These are phyloP conservation scores for Miltochrista miniata DNA, from an alignment of 2,888 invertebrate species.

Conservation along the genomic window DNA sequence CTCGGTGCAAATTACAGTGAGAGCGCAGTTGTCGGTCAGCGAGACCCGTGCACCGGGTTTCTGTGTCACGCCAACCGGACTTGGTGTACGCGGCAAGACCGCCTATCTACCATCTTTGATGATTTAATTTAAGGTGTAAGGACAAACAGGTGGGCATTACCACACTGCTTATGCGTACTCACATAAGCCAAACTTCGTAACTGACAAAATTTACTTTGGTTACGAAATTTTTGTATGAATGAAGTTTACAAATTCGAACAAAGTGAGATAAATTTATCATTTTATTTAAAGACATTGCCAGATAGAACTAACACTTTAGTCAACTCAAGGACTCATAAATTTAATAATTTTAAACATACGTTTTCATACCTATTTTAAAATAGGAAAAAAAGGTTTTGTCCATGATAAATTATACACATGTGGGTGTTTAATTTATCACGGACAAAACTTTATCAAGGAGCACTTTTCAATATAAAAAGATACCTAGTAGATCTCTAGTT, in stretches of 20 bases:
- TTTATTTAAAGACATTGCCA: too few relatives aligned
- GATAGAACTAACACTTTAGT: too few relatives aligned
- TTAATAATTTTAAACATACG: constrained; percentile 16
- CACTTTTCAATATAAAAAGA: too few relatives aligned
- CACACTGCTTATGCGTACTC: not conserved
- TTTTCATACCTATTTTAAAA: constrained; percentile 19
- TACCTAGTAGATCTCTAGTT: not conserved
- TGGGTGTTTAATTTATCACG: constrained; percentile 1
- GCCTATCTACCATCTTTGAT: constrained; percentile 22
- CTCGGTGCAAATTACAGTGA: constrained; percentile 54
- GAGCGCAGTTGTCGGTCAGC: constrained; percentile 46
- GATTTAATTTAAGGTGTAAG: constrained; percentile 11
- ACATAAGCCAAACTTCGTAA: not conserved
- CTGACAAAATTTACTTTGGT: not conserved
- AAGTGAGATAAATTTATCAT: not conserved
- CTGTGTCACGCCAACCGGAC: constrained; percentile 67
- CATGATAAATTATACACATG: constrained; percentile 13
- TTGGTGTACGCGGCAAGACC: constrained; percentile 23
- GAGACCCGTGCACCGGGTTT: constrained; percentile 60
- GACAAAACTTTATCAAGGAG: too few relatives aligned
- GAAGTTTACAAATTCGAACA: not conserved
- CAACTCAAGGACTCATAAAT: not conserved
- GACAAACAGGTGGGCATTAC: constrained; percentile 10
- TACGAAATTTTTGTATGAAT: not conserved
- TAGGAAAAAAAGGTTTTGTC: constrained; percentile 19